phyloP scores from a whole-genome alignment of 1,140 invertebrate genomes.

The Carposina sasakii region DNA sequence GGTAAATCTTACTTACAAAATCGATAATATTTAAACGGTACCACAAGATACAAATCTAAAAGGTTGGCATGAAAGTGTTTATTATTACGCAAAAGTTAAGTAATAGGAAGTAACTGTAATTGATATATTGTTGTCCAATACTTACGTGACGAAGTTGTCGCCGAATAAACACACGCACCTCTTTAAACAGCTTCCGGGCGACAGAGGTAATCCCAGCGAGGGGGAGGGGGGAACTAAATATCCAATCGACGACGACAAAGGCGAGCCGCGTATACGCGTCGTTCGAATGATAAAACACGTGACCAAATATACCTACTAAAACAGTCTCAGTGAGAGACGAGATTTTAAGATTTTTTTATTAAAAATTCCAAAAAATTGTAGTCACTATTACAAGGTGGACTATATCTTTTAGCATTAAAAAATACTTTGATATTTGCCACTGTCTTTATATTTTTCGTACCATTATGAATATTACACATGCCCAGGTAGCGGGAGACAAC shows the following conservation, averaged over 20 bases:
- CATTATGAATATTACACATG: not conserved
- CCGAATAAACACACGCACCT: conserved; percentile 9
- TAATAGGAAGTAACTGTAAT: not conserved
- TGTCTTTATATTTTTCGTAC: not conserved
- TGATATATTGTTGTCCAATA: not conserved
- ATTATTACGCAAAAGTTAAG: not conserved
- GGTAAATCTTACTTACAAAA: not conserved
- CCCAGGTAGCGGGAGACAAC: not conserved
- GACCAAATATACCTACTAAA: not conserved
- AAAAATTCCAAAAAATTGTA: not conserved
- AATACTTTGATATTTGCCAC: conserved; percentile 6
- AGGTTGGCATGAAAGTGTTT: not conserved
- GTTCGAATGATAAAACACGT: not conserved
- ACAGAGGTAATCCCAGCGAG: not conserved
- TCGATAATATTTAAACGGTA: not conserved
- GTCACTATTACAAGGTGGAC: conserved; percentile 3
- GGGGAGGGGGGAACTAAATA: not conserved
- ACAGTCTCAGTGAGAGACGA: not conserved
- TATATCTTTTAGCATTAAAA: conserved; percentile 3
- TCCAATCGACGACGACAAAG: not conserved
- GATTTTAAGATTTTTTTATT: not conserved
- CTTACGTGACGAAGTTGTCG: conserved; percentile 1
- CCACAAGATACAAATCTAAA: not conserved
- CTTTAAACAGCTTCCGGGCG: not conserved
- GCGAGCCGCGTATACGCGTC: not conserved